Evolutionary conservation across 2,113 vertebrate genomes (phyloP).

Genomic region (Picathartes gymnocephalus): DNA sequence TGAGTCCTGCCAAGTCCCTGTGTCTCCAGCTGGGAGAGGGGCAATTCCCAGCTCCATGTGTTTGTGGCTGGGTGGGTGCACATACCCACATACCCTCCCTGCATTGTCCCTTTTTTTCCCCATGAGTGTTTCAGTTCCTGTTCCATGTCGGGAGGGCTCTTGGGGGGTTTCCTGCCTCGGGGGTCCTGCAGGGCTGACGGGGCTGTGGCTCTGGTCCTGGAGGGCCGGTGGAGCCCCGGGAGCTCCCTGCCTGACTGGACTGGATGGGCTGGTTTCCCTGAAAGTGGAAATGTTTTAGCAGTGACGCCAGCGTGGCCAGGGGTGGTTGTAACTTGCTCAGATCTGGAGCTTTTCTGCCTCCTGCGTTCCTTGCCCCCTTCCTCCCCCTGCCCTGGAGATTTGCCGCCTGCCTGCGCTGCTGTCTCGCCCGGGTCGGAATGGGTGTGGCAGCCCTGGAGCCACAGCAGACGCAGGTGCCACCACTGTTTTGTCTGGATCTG

Average conservation of each 20-base stretch:
- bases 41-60: accelerated
- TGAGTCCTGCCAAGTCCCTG: accelerated
- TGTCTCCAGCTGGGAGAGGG: not conserved
- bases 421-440: accelerated
- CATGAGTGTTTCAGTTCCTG: not conserved
- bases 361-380: not conserved
- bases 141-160: not conserved
- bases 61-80: not conserved
- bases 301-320: constrained; percentile 30
- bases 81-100: not conserved
- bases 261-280: constrained; percentile 48
- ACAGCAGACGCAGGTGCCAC: not conserved
- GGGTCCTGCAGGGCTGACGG: not conserved
- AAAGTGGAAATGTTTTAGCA: constrained; percentile 38
- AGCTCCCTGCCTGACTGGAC: constrained; percentile 19
- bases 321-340: constrained; percentile 33
- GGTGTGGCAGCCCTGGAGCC: not conserved
- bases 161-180: not conserved
- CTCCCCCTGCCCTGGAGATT: not conserved
- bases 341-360: constrained; percentile 5
- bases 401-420: not conserved
- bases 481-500: not conserved
- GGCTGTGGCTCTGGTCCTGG: not conserved
- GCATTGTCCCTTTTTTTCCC: not conserved
- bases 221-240: not conserved